These are phyloP conservation scores for Eugnorisma glareosa DNA, from an alignment of 2,888 invertebrate species.

Conservation along the genomic window DNA sequence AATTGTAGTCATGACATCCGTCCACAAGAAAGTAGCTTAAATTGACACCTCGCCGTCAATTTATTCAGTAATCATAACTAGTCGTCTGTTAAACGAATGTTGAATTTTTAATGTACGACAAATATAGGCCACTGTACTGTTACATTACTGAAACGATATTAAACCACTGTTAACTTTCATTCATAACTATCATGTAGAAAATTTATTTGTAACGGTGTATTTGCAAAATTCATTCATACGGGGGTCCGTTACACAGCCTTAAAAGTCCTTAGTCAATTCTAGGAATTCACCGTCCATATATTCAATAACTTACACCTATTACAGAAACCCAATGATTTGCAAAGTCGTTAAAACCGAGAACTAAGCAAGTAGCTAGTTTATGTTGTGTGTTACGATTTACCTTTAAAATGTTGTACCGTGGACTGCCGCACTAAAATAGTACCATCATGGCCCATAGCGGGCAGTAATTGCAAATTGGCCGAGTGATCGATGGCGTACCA, in stretches of 20 bases:
- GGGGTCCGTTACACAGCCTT: too few relatives aligned
- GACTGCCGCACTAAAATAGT: conserved; percentile 47
- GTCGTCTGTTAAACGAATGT: not conserved
- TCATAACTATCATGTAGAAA: not conserved
- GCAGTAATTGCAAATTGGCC: conserved; percentile 75
- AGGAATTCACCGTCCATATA: too few relatives aligned
- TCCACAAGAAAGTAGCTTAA: conserved; percentile 8
- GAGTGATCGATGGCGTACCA: conserved; percentile 75
- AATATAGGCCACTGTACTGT: not conserved
- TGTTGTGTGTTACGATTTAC: not conserved
- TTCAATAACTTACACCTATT: not conserved
- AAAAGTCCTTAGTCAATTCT: too few relatives aligned
- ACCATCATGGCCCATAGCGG: conserved; percentile 54
- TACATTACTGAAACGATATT: not conserved
- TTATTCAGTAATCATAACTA: conserved; percentile 16
- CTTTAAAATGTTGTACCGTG: conserved; percentile 37
- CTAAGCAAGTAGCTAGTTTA: not conserved
- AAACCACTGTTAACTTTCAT: not conserved
- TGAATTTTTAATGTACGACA: conserved; percentile 9
- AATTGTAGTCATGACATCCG: conserved; percentile 11
- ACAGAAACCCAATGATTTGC: not conserved
- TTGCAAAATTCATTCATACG: too few relatives aligned
- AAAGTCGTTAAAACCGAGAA: not conserved
- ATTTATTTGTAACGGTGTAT: not conserved
- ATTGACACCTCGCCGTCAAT: conserved; percentile 7